A percentile compares a stretch with the other conserved stretches of the same genome.
Conservation (phyloP, 2,888 invertebrate species). For the Seira sanloemensis region DNA sequence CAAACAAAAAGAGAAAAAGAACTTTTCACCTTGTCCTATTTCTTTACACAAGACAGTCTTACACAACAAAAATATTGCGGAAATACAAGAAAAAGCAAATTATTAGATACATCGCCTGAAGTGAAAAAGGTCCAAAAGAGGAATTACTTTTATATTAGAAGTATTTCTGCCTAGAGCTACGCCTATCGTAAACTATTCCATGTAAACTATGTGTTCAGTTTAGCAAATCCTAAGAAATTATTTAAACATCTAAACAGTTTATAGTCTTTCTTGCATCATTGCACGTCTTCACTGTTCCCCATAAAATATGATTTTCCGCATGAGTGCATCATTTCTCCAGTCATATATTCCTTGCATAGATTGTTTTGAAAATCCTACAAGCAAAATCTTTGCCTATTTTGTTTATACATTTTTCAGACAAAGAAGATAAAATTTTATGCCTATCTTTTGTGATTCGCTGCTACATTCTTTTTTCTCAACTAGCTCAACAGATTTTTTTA, state of each 20-base stretch:
- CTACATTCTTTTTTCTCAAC: not conserved
- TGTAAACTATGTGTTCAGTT: not conserved
- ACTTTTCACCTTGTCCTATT: not conserved
- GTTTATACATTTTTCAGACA: not conserved
- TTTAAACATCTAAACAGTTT: no score
- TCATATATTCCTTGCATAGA: not conserved
- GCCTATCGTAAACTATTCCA: not conserved
- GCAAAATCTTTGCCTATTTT: not conserved
- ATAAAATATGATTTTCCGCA: not conserved
- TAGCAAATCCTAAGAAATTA: not conserved
- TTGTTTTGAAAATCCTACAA: not conserved
- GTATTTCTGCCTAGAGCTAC: not conserved
- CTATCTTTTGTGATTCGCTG: constrained; percentile 10
- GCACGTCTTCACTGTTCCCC: constrained; percentile 16
- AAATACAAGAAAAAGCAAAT: not conserved
- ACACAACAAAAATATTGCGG: constrained; percentile 29
- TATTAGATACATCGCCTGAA: not conserved
- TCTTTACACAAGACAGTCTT: constrained; percentile 50
- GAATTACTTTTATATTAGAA: no score
- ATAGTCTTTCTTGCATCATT: constrained; percentile 29
- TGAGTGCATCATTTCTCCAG: not conserved
- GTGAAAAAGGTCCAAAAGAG: no score
- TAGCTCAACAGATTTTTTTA: constrained; percentile 1
- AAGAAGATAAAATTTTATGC: not conserved
- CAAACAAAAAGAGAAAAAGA: no score